Evolutionary conservation across 2,797 vertebrate genomes (phyloP), one percentile per base, ranked within the genome.

Genomic region (Galaxias olidus): DNA sequence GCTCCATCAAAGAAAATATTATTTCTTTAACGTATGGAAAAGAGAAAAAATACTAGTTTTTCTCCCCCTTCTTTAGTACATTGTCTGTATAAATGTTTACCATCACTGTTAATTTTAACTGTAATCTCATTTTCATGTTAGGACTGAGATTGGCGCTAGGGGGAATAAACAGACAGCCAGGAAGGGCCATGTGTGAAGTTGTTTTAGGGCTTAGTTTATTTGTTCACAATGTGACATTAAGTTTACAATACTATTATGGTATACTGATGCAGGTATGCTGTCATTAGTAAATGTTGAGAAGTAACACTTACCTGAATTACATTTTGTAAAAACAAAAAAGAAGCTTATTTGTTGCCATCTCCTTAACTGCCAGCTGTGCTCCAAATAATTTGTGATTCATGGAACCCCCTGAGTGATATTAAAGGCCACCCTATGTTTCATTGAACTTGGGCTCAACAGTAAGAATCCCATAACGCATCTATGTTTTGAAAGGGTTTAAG

Each of bases 331-430:
- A 58, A 44, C 10, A 8, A 18, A 58, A 50, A 58, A 44, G n/a
- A 8, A 44, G 47, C 45, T 10, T n/a, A 15, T 7, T 41, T 41
- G 20, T 40, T 41, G 13, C 11, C 42, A 20, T 61, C 59, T 50
- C 10, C 30, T 40, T 46, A 49, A 49, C 45, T 41, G 14, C 14
- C 14, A 49, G 59, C 14, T 5, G 30, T 30, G 19, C 13, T 14
- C 19, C 46, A 18, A 59, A 47, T 59, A 18, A 46, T 54, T n/a
- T 44, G n/a, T 58, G 55, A 61, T 18, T 61, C 46, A 41, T 30
- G n/a, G 20, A 43, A 17, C 58, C 47, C 45, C 12, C 11, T 14
- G 17, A 48, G 13, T 43, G 55, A 57, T 4, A 57, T 18, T 57
- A 57, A 42, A 49, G 14, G 46, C n/a, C n/a, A n/a, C n/a, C n/a